These are phyloP conservation scores for Nematopogon swammerdamellus DNA, from an alignment of 2,888 invertebrate genomes.

Conservation along the genomic window DNA sequence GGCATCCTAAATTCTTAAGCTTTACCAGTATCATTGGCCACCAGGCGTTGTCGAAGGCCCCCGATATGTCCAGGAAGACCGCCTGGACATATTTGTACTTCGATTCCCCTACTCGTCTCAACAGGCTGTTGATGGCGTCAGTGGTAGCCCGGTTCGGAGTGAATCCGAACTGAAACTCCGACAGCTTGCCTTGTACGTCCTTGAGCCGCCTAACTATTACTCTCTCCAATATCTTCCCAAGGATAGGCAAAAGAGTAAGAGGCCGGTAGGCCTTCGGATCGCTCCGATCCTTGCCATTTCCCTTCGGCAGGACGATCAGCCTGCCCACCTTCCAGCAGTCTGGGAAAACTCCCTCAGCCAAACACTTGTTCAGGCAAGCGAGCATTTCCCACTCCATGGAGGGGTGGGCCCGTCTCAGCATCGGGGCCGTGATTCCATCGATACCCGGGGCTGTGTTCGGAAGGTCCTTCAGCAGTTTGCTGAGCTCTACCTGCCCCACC, in stretches of 20 bases:
- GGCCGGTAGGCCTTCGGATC: constrained; percentile 18
- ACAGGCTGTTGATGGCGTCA: constrained; percentile 11
- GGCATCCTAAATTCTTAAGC: constrained; percentile 12
- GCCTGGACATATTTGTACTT: constrained; percentile 14
- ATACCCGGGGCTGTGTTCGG: constrained; percentile 18
- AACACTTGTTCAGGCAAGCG: too few relatives aligned
- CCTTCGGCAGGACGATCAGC: constrained; percentile 15
- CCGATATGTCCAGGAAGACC: constrained; percentile 17
- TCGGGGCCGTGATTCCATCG: constrained; percentile 15
- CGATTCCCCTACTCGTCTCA: not conserved
- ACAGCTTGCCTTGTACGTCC: constrained; percentile 3
- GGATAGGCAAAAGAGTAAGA: constrained; percentile 15
- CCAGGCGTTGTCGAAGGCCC: constrained; percentile 20
- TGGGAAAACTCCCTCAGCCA: constrained; percentile 12
- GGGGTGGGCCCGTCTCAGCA: constrained; percentile 5
- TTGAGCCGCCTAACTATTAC: constrained; percentile 13
- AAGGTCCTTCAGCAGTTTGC: constrained; percentile 10
- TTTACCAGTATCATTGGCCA: constrained; percentile 20
- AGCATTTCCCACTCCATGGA: too few relatives aligned
- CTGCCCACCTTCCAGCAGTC: constrained; percentile 15
- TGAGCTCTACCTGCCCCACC: constrained; percentile 6
- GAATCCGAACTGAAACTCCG: constrained; percentile 18
- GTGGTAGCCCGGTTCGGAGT: constrained; percentile 14
- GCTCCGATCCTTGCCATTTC: constrained; percentile 11
- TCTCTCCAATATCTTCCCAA: constrained; percentile 19